Evolutionary conservation across 2,888 invertebrate species (phyloP), one percentile per base, ranked within the genome.

Genomic region (Ischnus inquisitorius): DNA sequence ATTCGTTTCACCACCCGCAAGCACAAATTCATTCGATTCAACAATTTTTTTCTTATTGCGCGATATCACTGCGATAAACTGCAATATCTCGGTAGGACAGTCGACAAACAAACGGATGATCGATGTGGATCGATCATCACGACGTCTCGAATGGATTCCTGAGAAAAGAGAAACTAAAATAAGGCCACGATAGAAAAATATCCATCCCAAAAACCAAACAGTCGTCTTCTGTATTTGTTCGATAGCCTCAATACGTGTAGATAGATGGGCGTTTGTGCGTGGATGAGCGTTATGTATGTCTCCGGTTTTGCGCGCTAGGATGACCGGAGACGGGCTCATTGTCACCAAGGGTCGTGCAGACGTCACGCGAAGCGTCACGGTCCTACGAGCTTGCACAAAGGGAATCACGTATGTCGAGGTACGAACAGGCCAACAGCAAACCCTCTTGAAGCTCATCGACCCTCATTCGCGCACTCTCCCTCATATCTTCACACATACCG

Each of bases 321-420:
- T 34, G 46, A 48, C 48, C 68, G 65, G 69, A 75, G 57, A 77
- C 48, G 34, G 41, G 62, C 43, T 60, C 81, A 54, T 54, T 22
- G 84, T 74, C 80, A 69, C 51, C 14, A 54, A 57, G 77, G 84
- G 83, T 64, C 74, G 80, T 54, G 77, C 72, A 74, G 74, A 78
- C 78, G 72, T 78, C 72, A 62, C 69, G 74, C 51, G 74, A 81
- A 43, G 78, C 74, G 74, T 64, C 67, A 80, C 77, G 77, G 80
- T 46, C 43, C 78, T 81, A 54, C 74, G 69, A 78, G 69, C 74
- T 84, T 64, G 74, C 72, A 84, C 83, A 84, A 80, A 84, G 77
- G 64, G 83, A 22, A 22, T 54, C 57, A 22, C 25, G 76, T 43
- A 62, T 41, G 43, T 67, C 64, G 16, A 62, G 51, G 41, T 76